A percentile compares a stretch with the other conserved stretches of the same genome.
Conservation (phyloP, 2,888 invertebrate species). For the Nomada hirtipes region DNA sequence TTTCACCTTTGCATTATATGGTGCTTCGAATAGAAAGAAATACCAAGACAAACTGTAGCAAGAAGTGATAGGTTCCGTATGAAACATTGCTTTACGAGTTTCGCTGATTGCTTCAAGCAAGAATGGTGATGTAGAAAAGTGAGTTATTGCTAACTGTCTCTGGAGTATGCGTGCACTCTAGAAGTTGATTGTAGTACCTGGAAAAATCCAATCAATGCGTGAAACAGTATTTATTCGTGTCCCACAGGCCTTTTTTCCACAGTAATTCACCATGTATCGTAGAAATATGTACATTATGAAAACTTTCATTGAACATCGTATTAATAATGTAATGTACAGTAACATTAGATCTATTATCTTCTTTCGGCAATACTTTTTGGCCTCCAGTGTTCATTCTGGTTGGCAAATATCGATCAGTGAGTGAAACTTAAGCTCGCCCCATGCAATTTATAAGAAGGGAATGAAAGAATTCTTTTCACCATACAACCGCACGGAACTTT, state of each 20-base stretch:
- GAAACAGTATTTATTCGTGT: conserved; percentile 5
- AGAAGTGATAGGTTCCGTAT: conserved; percentile 10
- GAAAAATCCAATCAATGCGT: conserved; percentile 30
- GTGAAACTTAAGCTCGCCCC: no score
- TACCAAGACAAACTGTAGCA: background rate
- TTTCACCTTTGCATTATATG: background rate
- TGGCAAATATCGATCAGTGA: no score
- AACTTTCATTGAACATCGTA: background rate
- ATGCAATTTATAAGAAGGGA: no score
- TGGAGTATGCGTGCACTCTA: conserved; percentile 11
- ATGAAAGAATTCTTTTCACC: no score
- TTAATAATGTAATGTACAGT: no score
- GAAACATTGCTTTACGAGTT: conserved; percentile 17
- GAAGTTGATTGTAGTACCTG: conserved; percentile 9
- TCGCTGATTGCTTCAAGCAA: conserved; percentile 23
- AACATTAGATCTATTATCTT: no score
- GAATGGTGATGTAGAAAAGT: conserved; percentile 24
- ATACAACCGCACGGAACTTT: no score
- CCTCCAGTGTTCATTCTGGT: no score
- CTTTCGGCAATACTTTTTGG: no score
- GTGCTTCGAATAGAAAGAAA: background rate
- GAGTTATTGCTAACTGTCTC: conserved; percentile 28
- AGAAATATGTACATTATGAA: conserved; percentile 9
- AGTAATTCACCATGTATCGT: background rate
- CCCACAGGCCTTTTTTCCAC: background rate